These are phyloP conservation scores for Takifugu bimaculatus DNA, from an alignment of 2,113 vertebrate genomes.

Conservation along the genomic window DNA sequence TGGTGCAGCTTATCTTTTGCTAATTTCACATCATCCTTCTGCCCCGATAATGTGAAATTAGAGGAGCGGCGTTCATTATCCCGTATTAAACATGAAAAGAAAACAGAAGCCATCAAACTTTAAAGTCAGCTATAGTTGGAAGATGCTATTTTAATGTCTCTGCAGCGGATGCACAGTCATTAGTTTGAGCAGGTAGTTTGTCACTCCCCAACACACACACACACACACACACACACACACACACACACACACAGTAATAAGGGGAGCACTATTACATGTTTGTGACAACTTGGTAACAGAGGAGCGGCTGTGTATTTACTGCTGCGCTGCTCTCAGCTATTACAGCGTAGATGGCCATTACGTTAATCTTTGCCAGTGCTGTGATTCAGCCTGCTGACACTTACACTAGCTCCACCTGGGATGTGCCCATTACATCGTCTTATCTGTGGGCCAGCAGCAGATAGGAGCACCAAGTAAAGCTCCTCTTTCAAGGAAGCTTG, in stretches of 20 bases:
- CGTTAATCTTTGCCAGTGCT: slow-evolving; percentile 11
- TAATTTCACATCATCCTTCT: not conserved
- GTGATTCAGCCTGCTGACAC: not conserved
- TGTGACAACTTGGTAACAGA: not conserved
- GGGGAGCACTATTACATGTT: not conserved
- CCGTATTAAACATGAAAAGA: slow-evolving; percentile 8
- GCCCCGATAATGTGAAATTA: slow-evolving; percentile 1
- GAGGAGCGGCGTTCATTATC: slow-evolving; percentile 9
- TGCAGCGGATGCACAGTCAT: slow-evolving; percentile 7
- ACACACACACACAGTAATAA: not conserved
- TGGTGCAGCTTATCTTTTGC: slow-evolving; percentile 3
- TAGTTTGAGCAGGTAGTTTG: slow-evolving; percentile 16
- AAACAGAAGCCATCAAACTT: slow-evolving; percentile 14
- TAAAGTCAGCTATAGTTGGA: slow-evolving; percentile 11
- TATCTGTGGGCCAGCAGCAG: not conserved
- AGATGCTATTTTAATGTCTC: slow-evolving; percentile 18
- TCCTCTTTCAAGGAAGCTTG: not conserved
- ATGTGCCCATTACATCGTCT: too few species aligned
- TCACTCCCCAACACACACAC: not conserved
- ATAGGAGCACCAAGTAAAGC: not conserved
- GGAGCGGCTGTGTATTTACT: not conserved
- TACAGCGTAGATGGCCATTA: not conserved
- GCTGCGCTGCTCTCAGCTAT: slow-evolving; percentile 16
- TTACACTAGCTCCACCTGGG: slow-evolving; percentile 18
- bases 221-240: not conserved